Evolutionary conservation across 1,140 invertebrate species (phyloP).

Genomic region (Drosophila aff.): DNA sequence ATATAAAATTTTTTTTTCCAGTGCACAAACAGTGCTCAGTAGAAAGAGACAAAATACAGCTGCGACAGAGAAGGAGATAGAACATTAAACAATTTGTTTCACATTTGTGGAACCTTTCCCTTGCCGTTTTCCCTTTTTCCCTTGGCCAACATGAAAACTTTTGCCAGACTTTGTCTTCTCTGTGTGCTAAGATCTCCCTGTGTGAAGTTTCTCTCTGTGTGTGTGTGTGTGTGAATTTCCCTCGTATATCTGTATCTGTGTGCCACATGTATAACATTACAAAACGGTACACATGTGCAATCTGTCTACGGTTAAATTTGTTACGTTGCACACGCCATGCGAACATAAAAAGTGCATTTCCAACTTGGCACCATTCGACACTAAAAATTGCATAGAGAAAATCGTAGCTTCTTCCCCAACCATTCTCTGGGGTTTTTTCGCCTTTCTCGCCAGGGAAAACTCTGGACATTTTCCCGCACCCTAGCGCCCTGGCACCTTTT

Average conservation of each 20-base stretch:
- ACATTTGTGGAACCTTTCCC: conserved; percentile 53
- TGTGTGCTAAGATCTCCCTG: conserved; percentile 22
- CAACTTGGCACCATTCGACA: conserved; percentile 62
- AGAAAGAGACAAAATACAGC: conserved; percentile 2
- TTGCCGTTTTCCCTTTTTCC: conserved; percentile 18
- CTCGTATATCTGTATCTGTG: conserved; percentile 8
- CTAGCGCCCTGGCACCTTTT: neutral
- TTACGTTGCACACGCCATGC: conserved; percentile 57
- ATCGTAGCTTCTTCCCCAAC: conserved; percentile 2
- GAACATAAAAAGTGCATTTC: conserved; percentile 71
- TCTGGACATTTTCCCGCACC: neutral
- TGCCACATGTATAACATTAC: conserved; percentile 50
- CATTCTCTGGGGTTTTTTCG: neutral
- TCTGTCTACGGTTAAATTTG: conserved; percentile 62
- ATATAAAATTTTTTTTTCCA: neutral
- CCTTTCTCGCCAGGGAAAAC: conserved; percentile 1
- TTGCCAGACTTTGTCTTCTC: conserved; percentile 32
- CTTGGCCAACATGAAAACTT: conserved; percentile 44
- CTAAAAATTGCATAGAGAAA: conserved; percentile 44
- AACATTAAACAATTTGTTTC: conserved; percentile 68
- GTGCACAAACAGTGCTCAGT: neutral
- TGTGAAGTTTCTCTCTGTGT: neutral
- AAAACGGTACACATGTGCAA: conserved; percentile 68
- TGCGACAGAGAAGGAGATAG: conserved; percentile 21
- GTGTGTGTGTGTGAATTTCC: neutral